Percentiles rank a stretch among this genome's conserved stretches.
Conservation (phyloP, 1,140 invertebrate genomes). For the Planococcus citri region DNA sequence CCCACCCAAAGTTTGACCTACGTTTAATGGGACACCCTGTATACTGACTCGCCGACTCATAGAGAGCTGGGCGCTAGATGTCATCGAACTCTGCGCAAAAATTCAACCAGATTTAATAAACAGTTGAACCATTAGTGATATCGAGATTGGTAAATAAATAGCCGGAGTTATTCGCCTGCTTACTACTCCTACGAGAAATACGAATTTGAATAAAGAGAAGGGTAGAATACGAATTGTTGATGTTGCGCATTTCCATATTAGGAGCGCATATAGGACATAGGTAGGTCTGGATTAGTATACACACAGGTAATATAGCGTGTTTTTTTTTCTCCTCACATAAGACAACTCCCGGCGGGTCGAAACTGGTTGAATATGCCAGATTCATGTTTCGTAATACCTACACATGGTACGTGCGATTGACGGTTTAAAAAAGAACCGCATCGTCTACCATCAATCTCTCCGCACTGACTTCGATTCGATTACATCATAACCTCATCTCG, state of each 20-base stretch:
- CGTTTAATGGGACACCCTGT: too few species aligned
- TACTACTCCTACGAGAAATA: not conserved
- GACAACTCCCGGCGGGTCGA: not conserved
- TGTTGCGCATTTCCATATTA: constrained; percentile 2
- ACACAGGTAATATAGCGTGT: not conserved
- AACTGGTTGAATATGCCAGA: not conserved
- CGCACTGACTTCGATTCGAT: not conserved
- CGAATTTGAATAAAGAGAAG: constrained; percentile 5
- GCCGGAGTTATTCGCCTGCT: too few species aligned
- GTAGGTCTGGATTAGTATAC: too few species aligned
- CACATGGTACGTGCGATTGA: not conserved
- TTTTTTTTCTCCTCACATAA: not conserved
- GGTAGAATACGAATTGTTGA: not conserved
- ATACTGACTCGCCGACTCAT: too few species aligned
- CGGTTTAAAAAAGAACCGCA: not conserved
- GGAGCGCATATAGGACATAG: not conserved
- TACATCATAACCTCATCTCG: not conserved
- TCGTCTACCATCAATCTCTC: not conserved
- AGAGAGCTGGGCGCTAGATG: not conserved
- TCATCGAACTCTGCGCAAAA: not conserved
- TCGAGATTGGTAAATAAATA: not conserved
- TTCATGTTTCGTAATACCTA: not conserved
- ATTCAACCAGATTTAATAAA: not conserved
- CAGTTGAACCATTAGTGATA: not conserved
- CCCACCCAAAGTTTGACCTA: too few species aligned